Base-by-base conservation (phyloP, 2,113 vertebrate species). In the Chloropsis cyanopogon region DNA sequence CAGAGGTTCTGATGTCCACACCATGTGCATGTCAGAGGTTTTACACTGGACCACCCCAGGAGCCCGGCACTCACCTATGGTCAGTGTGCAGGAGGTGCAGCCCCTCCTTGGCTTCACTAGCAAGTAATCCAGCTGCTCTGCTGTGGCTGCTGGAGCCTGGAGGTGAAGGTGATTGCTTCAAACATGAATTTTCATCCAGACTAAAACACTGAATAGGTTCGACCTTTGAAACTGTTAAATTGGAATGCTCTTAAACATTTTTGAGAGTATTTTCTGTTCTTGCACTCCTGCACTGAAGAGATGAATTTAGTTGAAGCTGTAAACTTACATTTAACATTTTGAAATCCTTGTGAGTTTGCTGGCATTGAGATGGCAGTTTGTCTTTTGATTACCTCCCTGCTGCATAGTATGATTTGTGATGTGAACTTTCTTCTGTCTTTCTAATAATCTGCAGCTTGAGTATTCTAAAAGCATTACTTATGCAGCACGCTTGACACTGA, bases 371-470 rank as follows among this genome's bases (percentile, higher is more conserved):
- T 57, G 65, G 82, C 61, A 90, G 56, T 75, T 95, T 90, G 53
- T 85, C 56, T 91, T 88, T 68, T 68, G 41, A 28, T 87, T 90
- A 85, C 57, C n/a, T 60, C 33, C 57, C 33, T 95, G 66, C 53
- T 3, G 1, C 31, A 31, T 24, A 77, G 53, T 31, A 24, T 76
- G 78, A 85, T 88, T 85, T 93, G 70, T 75, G 41, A 82, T 82
- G 46, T 85, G 82, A 95, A 90, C 57, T 90, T 95, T 82, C 87
- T 83, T 89, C 57, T 82, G 37, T 60, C 78, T 94, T 95, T 90
- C 73, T 82, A 90, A 86, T 87, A 94, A 93, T 93, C 82, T 91
- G 84, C 70, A 94, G 22, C 19, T 91, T 85, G 69, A 85, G 50
- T 93, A 69, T 95, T 91, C 82, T 20, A 15, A 72, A 85, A 79